phyloP scores from a whole-genome alignment of 2,888 invertebrate species.

The Frankliniella intonsa region DNA sequence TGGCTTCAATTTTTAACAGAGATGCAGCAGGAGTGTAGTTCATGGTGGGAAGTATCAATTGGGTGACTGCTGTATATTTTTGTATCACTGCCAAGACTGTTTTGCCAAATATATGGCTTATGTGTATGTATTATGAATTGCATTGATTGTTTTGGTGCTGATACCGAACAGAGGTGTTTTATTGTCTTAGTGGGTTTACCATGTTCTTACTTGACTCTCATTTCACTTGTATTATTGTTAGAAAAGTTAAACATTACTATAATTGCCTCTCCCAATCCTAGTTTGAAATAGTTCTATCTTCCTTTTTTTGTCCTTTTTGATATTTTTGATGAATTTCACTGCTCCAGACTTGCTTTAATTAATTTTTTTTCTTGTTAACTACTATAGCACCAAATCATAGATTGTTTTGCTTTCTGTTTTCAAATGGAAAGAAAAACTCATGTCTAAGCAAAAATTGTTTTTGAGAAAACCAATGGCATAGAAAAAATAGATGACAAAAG shows the following conservation, averaged over 20 bases:
- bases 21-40: constrained; percentile 8
- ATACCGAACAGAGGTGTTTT: neutral
- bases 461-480: no score
- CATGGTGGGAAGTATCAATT: constrained; percentile 5
- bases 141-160: neutral
- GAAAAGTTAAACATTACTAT: neutral
- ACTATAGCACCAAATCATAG: neutral
- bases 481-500: neutral
- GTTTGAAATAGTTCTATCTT: neutral
- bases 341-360: neutral
- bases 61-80: constrained; percentile 25
- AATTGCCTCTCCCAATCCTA: neutral
- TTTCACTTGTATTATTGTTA: neutral
- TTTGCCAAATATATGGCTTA: neutral
- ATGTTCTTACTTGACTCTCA: constrained; percentile 20
- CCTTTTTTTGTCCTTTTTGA: no score
- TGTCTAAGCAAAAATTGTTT: no score
- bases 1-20: neutral
- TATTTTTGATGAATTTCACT: no score
- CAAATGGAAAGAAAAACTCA: neutral
- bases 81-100: constrained; percentile 19
- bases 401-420: neutral
- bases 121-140: neutral
- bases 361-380: neutral
- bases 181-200: constrained; percentile 19